Percentiles rank a stretch among this genome's conserved stretches.
These are phyloP conservation scores for Ptyas mucosa DNA, from an alignment of 2,113 vertebrate genomes.

Conservation along the genomic window DNA sequence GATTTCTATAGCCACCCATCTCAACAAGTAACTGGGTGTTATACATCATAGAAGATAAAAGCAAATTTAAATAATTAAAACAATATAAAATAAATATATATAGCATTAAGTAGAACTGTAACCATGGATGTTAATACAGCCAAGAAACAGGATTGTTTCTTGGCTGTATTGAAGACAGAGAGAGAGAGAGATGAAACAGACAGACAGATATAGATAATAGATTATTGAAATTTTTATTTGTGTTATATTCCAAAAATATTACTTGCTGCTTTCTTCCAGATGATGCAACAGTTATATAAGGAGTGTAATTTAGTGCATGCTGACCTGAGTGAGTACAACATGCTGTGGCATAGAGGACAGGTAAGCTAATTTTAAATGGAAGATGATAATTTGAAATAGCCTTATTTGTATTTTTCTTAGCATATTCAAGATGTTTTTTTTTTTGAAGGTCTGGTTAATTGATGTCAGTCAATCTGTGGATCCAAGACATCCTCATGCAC, in stretches of 20 bases:
- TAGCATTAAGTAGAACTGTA: not conserved
- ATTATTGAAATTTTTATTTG: not conserved
- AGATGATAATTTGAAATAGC: not conserved
- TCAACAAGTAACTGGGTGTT: not conserved
- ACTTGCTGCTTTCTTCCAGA: conserved; percentile 61
- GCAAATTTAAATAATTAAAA: not conserved
- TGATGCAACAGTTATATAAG: conserved; percentile 90
- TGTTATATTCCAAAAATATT: not conserved
- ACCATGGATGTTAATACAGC: not conserved
- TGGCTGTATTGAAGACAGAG: not conserved
- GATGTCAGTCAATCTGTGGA: conserved; percentile 97
- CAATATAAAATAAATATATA: not conserved
- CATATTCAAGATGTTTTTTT: conserved; percentile 12
- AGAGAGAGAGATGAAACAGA: no score
- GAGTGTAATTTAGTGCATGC: conserved; percentile 92
- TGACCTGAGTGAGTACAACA: conserved; percentile 96
- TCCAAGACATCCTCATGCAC: conserved; percentile 90
- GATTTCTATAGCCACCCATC: not conserved
- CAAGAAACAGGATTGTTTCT: not conserved
- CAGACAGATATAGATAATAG: no score
- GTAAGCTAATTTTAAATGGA: conserved; percentile 49
- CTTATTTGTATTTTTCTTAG: not conserved
- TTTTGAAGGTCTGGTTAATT: conserved; percentile 88
- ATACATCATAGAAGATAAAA: not conserved
- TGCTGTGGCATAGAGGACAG: conserved; percentile 89